These are phyloP conservation scores for Alcis repandata DNA, from an alignment of 2,888 invertebrate genomes.

Conservation along the genomic window DNA sequence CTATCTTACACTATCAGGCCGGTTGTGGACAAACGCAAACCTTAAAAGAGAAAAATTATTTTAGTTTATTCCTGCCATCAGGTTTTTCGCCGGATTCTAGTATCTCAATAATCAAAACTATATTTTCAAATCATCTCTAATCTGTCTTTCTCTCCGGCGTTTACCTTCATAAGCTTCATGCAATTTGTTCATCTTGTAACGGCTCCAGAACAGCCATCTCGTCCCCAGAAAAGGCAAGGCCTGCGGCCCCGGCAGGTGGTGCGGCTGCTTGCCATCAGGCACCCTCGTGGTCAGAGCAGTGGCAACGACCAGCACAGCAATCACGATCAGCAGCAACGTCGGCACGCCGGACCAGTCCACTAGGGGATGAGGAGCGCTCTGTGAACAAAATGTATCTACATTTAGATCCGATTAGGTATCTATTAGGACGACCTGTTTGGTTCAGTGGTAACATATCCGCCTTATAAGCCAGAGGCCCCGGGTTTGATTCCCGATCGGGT, in stretches of 20 bases:
- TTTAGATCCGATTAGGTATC: too few species aligned
- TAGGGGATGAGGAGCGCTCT: conserved; percentile 73
- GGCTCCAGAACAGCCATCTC: conserved; percentile 91
- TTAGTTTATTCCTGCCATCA: too few species aligned
- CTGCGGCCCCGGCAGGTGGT: conserved; percentile 90
- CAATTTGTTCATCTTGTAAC: conserved; percentile 90
- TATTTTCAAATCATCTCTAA: too few species aligned
- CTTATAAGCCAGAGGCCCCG: too few species aligned
- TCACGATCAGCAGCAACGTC: conserved; percentile 69
- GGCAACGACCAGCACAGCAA: conserved; percentile 65
- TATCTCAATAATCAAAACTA: too few species aligned
- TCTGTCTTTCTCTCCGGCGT: conserved; percentile 15
- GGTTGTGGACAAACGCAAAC: too few species aligned
- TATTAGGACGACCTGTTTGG: too few species aligned
- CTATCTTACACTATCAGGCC: too few species aligned
- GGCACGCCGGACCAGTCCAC: conserved; percentile 81
- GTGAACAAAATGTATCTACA: conserved; percentile 42
- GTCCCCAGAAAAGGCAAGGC: conserved; percentile 92
- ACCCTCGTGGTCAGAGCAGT: conserved; percentile 66
- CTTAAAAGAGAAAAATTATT: too few species aligned
- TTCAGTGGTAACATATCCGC: too few species aligned
- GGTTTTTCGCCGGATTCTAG: too few species aligned
- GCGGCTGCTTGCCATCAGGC: conserved; percentile 59
- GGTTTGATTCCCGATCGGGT: too few species aligned
- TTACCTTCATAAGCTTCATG: conserved; percentile 93